A percentile compares a stretch with the other conserved stretches of the same genome.
Evolutionary conservation across 2,113 vertebrate genomes (phyloP).

Genomic region (Takifugu bimaculatus): DNA sequence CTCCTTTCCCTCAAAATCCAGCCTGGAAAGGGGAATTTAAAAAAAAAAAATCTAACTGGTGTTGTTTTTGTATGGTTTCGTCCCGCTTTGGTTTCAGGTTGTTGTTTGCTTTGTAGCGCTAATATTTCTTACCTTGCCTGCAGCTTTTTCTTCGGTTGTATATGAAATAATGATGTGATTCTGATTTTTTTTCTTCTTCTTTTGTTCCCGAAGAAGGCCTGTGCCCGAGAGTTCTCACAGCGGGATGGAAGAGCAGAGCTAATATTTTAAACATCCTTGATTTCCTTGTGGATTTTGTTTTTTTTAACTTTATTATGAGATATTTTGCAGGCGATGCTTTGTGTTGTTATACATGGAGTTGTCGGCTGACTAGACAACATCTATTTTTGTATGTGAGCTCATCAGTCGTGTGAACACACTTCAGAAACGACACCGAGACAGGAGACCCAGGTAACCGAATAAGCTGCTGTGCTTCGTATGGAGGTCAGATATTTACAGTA

Average conservation of each 20-base stretch:
- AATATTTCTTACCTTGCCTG: slow-evolving; percentile 58
- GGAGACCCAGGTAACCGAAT: slow-evolving; percentile 46
- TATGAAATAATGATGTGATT: slow-evolving; percentile 43
- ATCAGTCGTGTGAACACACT: slow-evolving; percentile 68
- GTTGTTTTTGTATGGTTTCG: slow-evolving; percentile 62
- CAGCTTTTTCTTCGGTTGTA: slow-evolving; percentile 51
- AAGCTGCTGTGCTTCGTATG: slow-evolving; percentile 60
- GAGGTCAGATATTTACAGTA: slow-evolving; percentile 41
- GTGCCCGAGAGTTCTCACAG: slow-evolving; percentile 1
- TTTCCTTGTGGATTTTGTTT: slow-evolving; percentile 52
- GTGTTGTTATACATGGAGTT: slow-evolving; percentile 72
- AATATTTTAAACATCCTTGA: slow-evolving; percentile 60
- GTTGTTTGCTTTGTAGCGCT: slow-evolving; percentile 57
- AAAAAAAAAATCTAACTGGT: slow-evolving; percentile 55
- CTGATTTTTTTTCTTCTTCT: background rate
- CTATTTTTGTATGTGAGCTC: slow-evolving; percentile 77
- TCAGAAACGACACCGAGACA: slow-evolving; percentile 47
- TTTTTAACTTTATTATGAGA: slow-evolving; percentile 17
- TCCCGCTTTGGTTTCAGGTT: slow-evolving; percentile 64
- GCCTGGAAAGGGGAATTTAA: slow-evolving; percentile 19
- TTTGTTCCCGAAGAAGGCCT: slow-evolving; percentile 33
- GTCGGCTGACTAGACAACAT: slow-evolving; percentile 72
- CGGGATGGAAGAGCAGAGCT: slow-evolving; percentile 61
- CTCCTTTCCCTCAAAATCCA: slow-evolving; percentile 31
- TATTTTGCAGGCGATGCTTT: slow-evolving; percentile 65